Percentiles rank a stretch among this genome's conserved stretches.
Evolutionary conservation across 2,113 vertebrate species (phyloP).

Genomic region (Phrynosoma blainvillii): DNA sequence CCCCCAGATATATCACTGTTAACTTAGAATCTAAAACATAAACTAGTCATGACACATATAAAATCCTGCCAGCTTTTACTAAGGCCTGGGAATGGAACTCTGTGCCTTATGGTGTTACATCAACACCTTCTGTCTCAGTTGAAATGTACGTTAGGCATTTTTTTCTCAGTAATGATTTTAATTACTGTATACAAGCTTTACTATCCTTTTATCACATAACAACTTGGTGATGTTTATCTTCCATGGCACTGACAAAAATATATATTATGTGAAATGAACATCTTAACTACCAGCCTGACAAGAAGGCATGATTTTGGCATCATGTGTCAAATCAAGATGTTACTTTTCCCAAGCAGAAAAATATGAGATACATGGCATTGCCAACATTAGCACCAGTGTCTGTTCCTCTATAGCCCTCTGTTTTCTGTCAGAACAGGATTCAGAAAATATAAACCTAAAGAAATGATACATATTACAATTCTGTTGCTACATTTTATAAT

Average conservation of each 20-base stretch:
- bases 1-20: slow-evolving; percentile 17
- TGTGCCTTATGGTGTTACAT: slow-evolving; percentile 2
- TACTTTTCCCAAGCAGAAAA: neutral
- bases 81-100: neutral
- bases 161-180: neutral
- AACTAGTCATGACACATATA: neutral
- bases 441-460: neutral
- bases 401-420: neutral
- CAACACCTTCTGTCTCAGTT: neutral
- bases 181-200: neutral
- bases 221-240: neutral
- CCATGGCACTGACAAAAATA: neutral
- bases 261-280: neutral
- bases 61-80: neutral
- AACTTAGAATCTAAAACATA: neutral
- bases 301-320: neutral
- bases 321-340: neutral
- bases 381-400: neutral
- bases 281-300: neutral
- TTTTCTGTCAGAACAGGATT: neutral
- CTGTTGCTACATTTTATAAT: neutral
- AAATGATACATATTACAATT: neutral
- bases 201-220: neutral
- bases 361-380: neutral
- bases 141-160: neutral